Conservation (phyloP, 2,888 invertebrate genomes). For the Gymnoscelis rufifasciata region DNA sequence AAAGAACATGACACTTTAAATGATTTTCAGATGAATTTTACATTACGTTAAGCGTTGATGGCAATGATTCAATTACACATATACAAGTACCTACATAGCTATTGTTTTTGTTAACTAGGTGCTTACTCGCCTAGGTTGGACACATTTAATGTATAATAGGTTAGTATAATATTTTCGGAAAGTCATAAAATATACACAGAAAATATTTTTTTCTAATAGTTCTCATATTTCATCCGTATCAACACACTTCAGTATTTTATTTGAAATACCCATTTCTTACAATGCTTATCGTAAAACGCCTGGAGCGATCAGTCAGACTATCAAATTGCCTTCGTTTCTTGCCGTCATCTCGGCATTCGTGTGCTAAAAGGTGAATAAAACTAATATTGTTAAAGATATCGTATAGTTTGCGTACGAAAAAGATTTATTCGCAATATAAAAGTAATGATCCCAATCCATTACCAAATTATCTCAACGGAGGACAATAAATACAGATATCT, state of each 20-base stretch:
- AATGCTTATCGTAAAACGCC: constrained; percentile 31
- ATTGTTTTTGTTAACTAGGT: too few relatives aligned
- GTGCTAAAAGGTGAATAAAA: constrained; percentile 26
- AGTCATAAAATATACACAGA: too few relatives aligned
- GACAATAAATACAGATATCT: constrained; percentile 74
- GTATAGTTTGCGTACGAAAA: constrained; percentile 19
- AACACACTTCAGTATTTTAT: too few relatives aligned
- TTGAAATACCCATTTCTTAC: constrained; percentile 4
- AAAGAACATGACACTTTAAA: background rate
- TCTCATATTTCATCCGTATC: too few relatives aligned
- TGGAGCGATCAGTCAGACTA: constrained; percentile 33
- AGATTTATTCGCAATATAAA: constrained; percentile 42
- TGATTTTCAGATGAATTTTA: background rate
- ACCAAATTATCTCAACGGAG: constrained; percentile 71
- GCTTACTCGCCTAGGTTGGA: too few relatives aligned
- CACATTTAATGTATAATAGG: too few relatives aligned
- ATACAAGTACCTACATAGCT: too few relatives aligned
- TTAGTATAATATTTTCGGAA: too few relatives aligned
- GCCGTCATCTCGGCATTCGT: constrained; percentile 25
- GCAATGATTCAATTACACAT: too few relatives aligned
- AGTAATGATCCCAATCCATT: constrained; percentile 69
- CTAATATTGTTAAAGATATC: constrained; percentile 26
- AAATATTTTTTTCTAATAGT: too few relatives aligned
- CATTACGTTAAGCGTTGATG: too few relatives aligned
- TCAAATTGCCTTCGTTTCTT: constrained; percentile 65